These are phyloP conservation scores for Oncorhynchus tshawytscha DNA, from an alignment of 2,113 vertebrate species.

Conservation along the genomic window DNA sequence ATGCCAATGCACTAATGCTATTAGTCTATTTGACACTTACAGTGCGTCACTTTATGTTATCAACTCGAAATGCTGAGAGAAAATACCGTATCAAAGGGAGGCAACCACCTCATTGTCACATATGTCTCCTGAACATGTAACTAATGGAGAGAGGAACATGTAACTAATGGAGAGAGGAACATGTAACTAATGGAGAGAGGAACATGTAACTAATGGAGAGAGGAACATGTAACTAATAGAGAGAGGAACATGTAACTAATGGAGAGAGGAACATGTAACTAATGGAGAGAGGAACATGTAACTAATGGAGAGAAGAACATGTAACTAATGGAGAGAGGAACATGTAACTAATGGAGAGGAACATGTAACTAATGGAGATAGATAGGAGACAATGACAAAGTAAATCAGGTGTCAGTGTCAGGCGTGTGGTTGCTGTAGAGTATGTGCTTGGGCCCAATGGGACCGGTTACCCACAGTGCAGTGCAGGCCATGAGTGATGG, in stretches of 20 bases:
- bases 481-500: background rate
- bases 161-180: too few species aligned
- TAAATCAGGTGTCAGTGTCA: constrained; percentile 9
- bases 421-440: background rate
- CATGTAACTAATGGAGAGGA: too few species aligned
- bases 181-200: too few species aligned
- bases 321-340: too few species aligned
- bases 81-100: background rate
- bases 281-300: background rate
- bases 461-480: background rate
- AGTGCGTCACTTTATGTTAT: background rate
- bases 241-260: too few species aligned
- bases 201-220: too few species aligned
- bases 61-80: background rate
- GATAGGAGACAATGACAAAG: background rate
- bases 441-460: background rate
- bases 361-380: background rate
- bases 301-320: too few species aligned
- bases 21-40: background rate
- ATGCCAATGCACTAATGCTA: background rate
- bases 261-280: too few species aligned
- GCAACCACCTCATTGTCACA: background rate
- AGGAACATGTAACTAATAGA: too few species aligned
- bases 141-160: too few species aligned
- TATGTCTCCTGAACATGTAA: too few species aligned